phyloP scores from a whole-genome alignment of 2,888 invertebrate species.

The Rotaria socialis region DNA sequence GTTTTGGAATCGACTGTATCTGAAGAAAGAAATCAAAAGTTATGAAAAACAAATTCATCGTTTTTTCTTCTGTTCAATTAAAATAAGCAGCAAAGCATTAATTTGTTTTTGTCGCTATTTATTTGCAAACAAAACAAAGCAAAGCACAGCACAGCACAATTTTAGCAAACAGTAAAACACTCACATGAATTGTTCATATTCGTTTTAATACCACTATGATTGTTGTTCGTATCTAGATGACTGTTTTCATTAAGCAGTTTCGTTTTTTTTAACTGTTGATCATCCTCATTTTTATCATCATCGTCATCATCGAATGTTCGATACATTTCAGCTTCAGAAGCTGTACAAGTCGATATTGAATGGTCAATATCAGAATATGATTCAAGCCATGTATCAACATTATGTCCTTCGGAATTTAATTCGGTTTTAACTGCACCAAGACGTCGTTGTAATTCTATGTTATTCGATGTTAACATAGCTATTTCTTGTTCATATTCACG shows the following conservation, averaged over 20 bases:
- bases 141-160: neutral
- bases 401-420: conserved; percentile 3
- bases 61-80: too few species aligned
- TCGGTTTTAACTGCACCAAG: neutral
- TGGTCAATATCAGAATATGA: conserved; percentile 16
- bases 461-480: neutral
- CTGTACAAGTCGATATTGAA: conserved; percentile 9
- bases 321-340: conserved; percentile 27
- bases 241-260: neutral
- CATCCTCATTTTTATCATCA: conserved; percentile 15
- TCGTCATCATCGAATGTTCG: conserved; percentile 16
- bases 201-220: neutral
- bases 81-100: neutral
- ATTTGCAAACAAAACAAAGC: neutral
- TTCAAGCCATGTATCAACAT: conserved; percentile 25
- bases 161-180: neutral
- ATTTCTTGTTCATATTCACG: conserved; percentile 36
- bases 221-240: neutral
- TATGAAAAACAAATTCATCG: neutral
- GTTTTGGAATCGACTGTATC: neutral
- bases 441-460: conserved; percentile 19
- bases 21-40: neutral
- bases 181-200: neutral
- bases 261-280: neutral
- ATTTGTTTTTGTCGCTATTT: neutral